Evolutionary conservation across 2,113 vertebrate genomes (phyloP).

Genomic region (Hirundichthys speculiger): DNA sequence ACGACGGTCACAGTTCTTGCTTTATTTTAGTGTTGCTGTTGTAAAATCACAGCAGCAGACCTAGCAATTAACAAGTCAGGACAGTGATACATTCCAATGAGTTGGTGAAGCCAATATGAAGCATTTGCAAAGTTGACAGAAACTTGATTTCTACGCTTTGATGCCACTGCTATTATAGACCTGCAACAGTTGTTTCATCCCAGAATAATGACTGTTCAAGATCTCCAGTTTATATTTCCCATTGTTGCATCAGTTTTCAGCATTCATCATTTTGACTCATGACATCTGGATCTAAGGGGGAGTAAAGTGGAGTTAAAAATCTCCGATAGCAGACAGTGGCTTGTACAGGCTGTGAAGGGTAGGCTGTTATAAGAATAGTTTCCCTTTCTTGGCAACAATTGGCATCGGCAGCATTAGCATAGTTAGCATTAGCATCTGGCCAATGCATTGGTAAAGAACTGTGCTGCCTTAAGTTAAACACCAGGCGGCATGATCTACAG

Average conservation of each 20-base stretch:
- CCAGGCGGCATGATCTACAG: too few species aligned
- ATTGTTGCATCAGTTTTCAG: conserved; percentile 53
- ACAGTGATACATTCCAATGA: too few species aligned
- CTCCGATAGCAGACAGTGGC: background rate
- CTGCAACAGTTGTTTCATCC: conserved; percentile 16
- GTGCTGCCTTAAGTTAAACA: too few species aligned
- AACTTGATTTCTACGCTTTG: background rate
- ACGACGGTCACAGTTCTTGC: background rate
- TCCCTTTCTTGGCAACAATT: too few species aligned
- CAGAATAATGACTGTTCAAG: conserved; percentile 14
- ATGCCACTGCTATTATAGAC: conserved; percentile 3
- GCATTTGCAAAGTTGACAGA: background rate
- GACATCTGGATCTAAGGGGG: conserved; percentile 10
- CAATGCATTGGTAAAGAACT: too few species aligned
- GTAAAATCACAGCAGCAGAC: too few species aligned
- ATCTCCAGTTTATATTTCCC: conserved; percentile 18
- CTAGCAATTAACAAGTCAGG: too few species aligned
- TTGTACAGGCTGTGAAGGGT: too few species aligned
- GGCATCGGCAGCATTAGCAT: too few species aligned
- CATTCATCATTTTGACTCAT: conserved; percentile 19
- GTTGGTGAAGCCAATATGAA: too few species aligned
- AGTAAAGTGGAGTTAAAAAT: conserved; percentile 7
- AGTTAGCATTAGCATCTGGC: too few species aligned
- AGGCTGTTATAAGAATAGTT: too few species aligned
- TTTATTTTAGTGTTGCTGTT: background rate